Conservation (phyloP, 2,113 vertebrate genomes). For the Myrmophylax atrothorax region DNA sequence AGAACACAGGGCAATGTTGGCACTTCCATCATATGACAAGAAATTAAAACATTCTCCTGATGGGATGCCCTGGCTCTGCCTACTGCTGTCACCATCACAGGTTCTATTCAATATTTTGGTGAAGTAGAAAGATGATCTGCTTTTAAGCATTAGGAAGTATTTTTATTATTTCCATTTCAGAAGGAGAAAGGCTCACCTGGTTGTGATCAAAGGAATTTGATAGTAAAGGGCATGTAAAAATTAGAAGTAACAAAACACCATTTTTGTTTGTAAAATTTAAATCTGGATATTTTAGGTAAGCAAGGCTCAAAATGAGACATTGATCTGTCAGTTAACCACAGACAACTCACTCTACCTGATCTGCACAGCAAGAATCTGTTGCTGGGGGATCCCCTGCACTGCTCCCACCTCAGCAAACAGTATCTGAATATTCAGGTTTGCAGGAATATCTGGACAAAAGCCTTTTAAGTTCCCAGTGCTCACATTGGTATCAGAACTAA, state of each 20-base stretch:
- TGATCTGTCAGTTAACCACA: background rate
- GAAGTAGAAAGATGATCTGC: background rate
- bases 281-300: background rate
- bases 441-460: constrained; percentile 80
- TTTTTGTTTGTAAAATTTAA: background rate
- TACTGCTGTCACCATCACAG: background rate
- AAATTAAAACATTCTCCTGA: background rate
- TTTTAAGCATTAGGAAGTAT: background rate
- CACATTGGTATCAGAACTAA: background rate
- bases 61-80: background rate
- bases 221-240: background rate
- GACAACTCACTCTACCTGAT: constrained; percentile 75
- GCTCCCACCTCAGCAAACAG: constrained; percentile 72
- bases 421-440: constrained; percentile 80
- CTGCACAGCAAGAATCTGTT: constrained; percentile 80
- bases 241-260: background rate
- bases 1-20: background rate
- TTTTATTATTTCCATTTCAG: background rate
- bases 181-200: background rate
- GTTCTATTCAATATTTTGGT: background rate
- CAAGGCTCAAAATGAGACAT: background rate
- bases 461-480: constrained; percentile 4
- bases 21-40: background rate
- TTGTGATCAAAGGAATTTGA: background rate
- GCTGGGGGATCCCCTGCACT: constrained; percentile 77